Conservation (phyloP, 2,113 vertebrate genomes). For the Triplophysa rosa region DNA sequence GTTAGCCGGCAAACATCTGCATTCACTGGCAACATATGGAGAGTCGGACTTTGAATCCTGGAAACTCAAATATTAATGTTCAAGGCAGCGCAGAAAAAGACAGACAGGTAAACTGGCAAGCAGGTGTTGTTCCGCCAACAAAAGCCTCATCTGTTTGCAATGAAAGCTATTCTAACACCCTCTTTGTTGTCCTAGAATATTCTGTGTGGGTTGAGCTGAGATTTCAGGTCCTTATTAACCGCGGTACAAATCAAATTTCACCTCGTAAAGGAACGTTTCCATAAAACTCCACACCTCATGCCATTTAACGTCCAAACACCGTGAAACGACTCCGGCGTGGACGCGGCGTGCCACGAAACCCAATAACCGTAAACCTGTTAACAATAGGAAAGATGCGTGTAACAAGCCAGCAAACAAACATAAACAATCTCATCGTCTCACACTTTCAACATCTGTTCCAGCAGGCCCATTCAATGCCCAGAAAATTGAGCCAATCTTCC, state of each 20-base stretch:
- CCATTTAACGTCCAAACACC: background rate
- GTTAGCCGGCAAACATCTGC: slow-evolving; percentile 29
- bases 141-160: slow-evolving; percentile 8
- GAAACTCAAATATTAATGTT: slow-evolving; percentile 19
- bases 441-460: slow-evolving; percentile 59
- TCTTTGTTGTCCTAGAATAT: slow-evolving; percentile 25
- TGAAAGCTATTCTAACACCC: slow-evolving; percentile 14
- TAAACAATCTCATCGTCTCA: slow-evolving; percentile 48
- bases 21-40: slow-evolving; percentile 26
- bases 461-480: slow-evolving; percentile 43
- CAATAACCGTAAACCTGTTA: slow-evolving; percentile 22
- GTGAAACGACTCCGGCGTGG: slow-evolving; percentile 10
- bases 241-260: background rate
- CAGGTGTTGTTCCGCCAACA: slow-evolving; percentile 25
- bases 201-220: slow-evolving; percentile 4
- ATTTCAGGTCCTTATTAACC: background rate
- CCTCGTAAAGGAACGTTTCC: slow-evolving; percentile 14
- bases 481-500: slow-evolving; percentile 56
- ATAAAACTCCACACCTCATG: background rate
- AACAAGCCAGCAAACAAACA: slow-evolving; percentile 28
- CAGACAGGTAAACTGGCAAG: slow-evolving; percentile 32
- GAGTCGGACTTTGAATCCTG: background rate
- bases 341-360: background rate
- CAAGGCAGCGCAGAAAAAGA: background rate
- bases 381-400: slow-evolving; percentile 14